Base-by-base conservation (phyloP, 2,113 vertebrate species). In the Ageneiosus marmoratus region DNA sequence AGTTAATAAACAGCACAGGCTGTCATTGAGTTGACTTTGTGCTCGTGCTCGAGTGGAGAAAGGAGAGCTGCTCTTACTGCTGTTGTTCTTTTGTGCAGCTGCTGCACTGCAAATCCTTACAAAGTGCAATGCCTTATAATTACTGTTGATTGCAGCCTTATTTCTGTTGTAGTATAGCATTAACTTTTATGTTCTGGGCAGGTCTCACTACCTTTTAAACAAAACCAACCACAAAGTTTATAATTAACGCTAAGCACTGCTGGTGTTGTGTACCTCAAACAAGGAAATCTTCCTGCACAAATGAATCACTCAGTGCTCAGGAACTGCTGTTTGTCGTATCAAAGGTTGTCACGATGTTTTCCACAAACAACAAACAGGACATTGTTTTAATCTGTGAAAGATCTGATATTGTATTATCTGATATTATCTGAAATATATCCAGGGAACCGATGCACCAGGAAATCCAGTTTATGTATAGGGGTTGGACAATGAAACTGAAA, bases 1-100 rank as follows among this genome's bases (percentile, higher is more conserved):
- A 60, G 77, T 83, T 79, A 84, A 79, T 84, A 70, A 84, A 78
- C 82, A 84, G 41, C 67, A 79, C 41, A 84, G 46, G 20, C 34
- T 51, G 83, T 84, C 83, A 84, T 79, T 84, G 83, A 79, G n/a
- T 62, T 63, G 83, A 84, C 83, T 73, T 84, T 84, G 77, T 83
- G 76, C 73, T 67, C 29, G 44, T n/a, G 16, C 24, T 62, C 34
- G 32, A 79, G 32, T 74, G 76, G 37, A 50, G 24, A 34, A 46
- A 27, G 10, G 41, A 46, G 24, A 69, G 22, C 41, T 46, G 20
- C 67, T 46, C 37, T 22, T 46, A 34, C 76, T 22, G 74, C 50
- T 34, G 63, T 46, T 27, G 85, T 83, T 75, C 37, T 41, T 41
- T 41, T 41, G 37, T 41, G 29, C 85, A 86, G 60, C 65, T 79